Conservation (phyloP, 2,797 vertebrate species). For the Ataeniobius toweri region DNA sequence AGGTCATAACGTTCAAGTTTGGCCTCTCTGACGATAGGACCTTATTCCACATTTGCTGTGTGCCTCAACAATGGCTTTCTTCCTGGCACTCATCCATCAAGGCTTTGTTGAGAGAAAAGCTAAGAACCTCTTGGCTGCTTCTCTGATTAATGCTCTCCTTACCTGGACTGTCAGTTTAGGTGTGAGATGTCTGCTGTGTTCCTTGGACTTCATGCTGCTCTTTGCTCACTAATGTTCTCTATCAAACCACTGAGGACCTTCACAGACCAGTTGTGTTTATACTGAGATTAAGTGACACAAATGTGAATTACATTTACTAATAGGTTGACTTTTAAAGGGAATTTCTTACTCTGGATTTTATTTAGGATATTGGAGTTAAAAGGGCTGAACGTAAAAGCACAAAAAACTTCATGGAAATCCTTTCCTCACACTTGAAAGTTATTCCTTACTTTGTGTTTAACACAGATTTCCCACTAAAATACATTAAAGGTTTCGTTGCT, state of each 20-base stretch:
- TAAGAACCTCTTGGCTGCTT: background rate
- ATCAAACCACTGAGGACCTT: background rate
- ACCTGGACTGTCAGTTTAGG: background rate
- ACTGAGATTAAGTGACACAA: background rate
- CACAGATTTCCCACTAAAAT: too few relatives aligned
- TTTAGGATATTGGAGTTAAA: too few relatives aligned
- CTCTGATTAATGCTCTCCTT: background rate
- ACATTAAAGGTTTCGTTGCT: too few relatives aligned
- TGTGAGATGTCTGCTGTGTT: background rate
- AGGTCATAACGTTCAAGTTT: background rate
- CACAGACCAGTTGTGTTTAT: background rate
- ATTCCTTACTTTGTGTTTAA: too few relatives aligned
- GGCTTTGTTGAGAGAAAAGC: background rate
- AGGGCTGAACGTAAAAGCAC: too few relatives aligned
- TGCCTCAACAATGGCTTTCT: background rate
- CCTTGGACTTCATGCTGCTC: background rate
- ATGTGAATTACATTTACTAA: too few relatives aligned
- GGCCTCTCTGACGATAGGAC: background rate
- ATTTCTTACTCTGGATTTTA: too few relatives aligned
- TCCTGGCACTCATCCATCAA: background rate
- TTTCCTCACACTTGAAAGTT: too few relatives aligned
- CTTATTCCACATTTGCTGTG: background rate
- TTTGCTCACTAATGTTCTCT: background rate
- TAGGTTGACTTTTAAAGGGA: too few relatives aligned
- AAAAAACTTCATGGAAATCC: too few relatives aligned